Evolutionary conservation across 2,888 invertebrate genomes (phyloP).

Genomic region (Lochmaea crataegi): DNA sequence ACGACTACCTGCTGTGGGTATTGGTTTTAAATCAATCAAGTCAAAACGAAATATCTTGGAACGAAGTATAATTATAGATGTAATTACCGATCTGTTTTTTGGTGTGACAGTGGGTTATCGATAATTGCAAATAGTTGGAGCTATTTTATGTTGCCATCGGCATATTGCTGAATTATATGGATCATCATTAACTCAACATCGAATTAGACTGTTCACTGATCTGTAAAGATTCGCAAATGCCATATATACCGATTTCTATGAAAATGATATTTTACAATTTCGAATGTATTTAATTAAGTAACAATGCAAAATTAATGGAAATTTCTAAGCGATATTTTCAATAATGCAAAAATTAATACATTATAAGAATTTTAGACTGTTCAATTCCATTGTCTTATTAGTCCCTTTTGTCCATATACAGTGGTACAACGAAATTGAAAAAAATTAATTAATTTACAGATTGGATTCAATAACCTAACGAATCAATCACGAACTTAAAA

Average conservation of each 20-base stretch:
- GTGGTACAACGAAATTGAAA: too few species aligned
- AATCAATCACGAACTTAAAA: too few species aligned
- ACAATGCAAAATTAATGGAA: background rate
- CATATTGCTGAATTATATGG: conserved; percentile 8
- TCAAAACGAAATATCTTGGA: too few species aligned
- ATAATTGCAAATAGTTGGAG: conserved; percentile 1
- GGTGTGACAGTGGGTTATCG: too few species aligned
- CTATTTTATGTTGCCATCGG: background rate
- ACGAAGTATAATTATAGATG: too few species aligned
- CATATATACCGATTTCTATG: background rate
- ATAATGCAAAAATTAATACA: background rate
- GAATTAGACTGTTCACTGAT: conserved; percentile 10
- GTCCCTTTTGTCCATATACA: too few species aligned
- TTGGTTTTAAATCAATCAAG: too few species aligned
- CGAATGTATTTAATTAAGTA: background rate
- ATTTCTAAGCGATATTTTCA: background rate
- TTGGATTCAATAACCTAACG: too few species aligned
- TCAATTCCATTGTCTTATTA: conserved; percentile 3
- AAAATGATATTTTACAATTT: background rate
- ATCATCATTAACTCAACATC: conserved; percentile 8
- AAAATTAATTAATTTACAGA: too few species aligned
- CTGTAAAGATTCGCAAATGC: conserved; percentile 3
- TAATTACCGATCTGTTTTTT: too few species aligned
- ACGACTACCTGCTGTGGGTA: too few species aligned
- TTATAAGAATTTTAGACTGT: background rate